phyloP scores from a whole-genome alignment of 2,113 vertebrate genomes.

The Myiagra hebetior region DNA sequence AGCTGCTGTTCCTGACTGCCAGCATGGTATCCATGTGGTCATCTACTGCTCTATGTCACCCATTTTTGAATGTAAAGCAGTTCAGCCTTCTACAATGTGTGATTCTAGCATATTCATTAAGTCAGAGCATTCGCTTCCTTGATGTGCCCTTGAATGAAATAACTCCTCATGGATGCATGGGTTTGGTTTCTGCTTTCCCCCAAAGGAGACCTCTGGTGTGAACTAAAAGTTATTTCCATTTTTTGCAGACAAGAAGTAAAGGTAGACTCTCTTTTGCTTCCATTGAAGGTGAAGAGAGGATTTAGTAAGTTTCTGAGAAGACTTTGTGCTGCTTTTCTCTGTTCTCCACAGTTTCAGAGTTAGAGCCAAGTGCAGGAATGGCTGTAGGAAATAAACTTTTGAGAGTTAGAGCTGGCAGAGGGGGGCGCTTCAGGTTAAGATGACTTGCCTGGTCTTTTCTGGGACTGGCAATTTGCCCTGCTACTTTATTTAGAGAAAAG shows the following conservation, averaged over 20 bases:
- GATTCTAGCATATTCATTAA: not conserved
- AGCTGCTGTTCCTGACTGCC: not conserved
- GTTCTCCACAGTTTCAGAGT: not conserved
- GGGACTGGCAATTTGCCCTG: not conserved
- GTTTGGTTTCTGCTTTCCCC: not conserved
- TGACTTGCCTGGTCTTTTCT: not conserved
- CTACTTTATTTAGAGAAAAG: not conserved
- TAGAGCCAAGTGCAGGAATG: not conserved
- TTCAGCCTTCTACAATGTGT: not conserved
- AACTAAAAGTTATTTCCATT: not conserved
- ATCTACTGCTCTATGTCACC: not conserved
- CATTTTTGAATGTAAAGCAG: not conserved
- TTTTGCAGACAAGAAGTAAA: not conserved
- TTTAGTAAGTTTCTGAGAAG: not conserved
- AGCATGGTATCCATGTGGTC: not conserved
- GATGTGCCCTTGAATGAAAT: not conserved
- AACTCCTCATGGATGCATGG: not conserved
- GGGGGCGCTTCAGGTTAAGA: conserved; percentile 20
- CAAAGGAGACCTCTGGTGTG: not conserved
- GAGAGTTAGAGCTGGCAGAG: not conserved
- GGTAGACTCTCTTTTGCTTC: not conserved
- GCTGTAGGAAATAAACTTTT: not conserved
- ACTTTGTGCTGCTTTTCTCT: not conserved
- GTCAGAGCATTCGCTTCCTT: not conserved
- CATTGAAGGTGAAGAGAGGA: not conserved